Conservation (phyloP, 2,888 invertebrate genomes). For the Euclidia mi region DNA sequence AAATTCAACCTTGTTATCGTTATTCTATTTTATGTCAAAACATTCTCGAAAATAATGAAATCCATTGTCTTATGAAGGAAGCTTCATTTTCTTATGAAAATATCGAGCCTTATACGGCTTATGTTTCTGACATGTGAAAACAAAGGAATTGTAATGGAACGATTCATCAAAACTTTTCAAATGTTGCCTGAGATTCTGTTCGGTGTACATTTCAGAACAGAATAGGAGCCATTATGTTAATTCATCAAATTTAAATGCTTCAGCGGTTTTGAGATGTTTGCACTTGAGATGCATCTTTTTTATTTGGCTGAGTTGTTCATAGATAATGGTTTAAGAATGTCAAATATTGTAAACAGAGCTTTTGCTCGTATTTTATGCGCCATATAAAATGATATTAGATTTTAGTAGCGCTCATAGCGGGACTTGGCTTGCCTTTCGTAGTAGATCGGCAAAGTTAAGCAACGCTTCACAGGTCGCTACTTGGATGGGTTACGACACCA, state of each 20-base stretch:
- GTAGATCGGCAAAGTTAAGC: no score
- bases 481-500: no score
- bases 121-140: constrained; percentile 47
- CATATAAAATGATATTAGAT: not conserved
- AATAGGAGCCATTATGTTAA: constrained; percentile 30
- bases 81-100: constrained; percentile 13
- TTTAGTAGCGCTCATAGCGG: no score
- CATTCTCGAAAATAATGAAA: no score
- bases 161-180: constrained; percentile 59
- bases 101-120: constrained; percentile 7
- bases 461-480: no score
- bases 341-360: not conserved
- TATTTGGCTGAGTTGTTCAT: not conserved
- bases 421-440: no score
- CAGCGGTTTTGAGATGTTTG: constrained; percentile 27
- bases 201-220: constrained; percentile 21
- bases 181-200: constrained; percentile 34
- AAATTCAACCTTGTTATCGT: no score
- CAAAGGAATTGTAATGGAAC: constrained; percentile 45
- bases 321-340: not conserved
- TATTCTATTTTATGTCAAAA: no score
- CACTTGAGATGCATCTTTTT: constrained; percentile 9
- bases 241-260: constrained; percentile 37
- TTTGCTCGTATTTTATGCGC: not conserved
- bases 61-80: no score